Evolutionary conservation across 1,140 invertebrate genomes (phyloP).

Genomic region (Drosophila sp.): DNA sequence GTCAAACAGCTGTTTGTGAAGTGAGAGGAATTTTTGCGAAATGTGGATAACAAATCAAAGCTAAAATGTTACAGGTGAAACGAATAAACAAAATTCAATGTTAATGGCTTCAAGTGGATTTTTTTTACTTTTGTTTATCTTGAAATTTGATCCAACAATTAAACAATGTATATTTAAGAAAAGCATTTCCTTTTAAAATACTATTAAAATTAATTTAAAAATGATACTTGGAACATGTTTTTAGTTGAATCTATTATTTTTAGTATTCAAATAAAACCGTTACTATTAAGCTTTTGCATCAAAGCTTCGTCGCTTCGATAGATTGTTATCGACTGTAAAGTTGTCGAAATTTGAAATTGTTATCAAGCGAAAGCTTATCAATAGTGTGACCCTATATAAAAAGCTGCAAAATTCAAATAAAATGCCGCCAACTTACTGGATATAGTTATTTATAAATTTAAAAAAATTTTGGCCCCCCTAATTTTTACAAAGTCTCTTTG

Average conservation of each 20-base stretch:
- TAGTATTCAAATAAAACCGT: too few species aligned
- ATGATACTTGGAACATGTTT: too few species aligned
- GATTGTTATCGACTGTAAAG: background rate
- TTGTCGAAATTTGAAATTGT: background rate
- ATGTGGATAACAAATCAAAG: background rate
- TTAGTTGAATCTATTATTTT: too few species aligned
- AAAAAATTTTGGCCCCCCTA: background rate
- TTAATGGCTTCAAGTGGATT: too few species aligned
- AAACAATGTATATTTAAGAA: too few species aligned
- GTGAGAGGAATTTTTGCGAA: background rate
- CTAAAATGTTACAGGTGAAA: background rate
- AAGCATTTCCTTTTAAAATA: too few species aligned
- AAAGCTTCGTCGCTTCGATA: background rate
- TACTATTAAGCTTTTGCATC: background rate
- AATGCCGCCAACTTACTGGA: background rate
- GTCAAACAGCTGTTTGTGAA: slow-evolving; percentile 46
- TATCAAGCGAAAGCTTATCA: background rate
- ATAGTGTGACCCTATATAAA: background rate
- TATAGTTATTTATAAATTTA: too few species aligned
- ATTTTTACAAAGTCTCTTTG: slow-evolving; percentile 45
- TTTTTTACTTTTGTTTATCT: too few species aligned
- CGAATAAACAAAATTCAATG: background rate
- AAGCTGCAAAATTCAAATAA: background rate
- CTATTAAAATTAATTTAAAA: too few species aligned
- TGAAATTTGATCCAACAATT: too few species aligned